These are phyloP conservation scores for Drosophila sturtevanti DNA, from an alignment of 1,140 invertebrate species.

Conservation along the genomic window DNA sequence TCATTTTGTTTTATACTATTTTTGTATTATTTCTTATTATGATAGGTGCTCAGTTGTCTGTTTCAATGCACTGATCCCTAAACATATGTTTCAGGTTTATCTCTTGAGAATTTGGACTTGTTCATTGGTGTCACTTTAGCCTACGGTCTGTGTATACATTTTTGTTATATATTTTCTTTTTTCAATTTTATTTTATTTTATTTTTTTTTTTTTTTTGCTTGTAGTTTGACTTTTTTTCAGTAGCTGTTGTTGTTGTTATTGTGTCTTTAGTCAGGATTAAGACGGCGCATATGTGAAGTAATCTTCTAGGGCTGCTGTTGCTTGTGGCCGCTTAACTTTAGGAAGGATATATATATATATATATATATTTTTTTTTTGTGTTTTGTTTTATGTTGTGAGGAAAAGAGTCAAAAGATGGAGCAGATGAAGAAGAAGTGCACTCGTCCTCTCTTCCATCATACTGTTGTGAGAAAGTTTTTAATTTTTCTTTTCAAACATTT, in stretches of 20 bases:
- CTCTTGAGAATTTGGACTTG: background rate
- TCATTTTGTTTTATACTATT: too few relatives aligned
- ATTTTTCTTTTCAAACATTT: slow-evolving; percentile 81
- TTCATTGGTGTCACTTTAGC: background rate
- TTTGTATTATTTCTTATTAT: too few relatives aligned
- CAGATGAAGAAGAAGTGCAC: slow-evolving; percentile 22
- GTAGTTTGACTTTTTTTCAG: background rate
- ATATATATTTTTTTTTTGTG: slow-evolving; percentile 10
- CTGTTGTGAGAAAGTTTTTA: slow-evolving; percentile 78
- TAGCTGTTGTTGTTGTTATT: background rate
- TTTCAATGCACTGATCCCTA: too few relatives aligned
- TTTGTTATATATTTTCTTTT: background rate
- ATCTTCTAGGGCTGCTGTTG: slow-evolving; percentile 43
- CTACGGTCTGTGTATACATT: background rate
- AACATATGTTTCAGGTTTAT: background rate
- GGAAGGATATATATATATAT: slow-evolving; percentile 59
- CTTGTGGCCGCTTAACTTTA: slow-evolving; percentile 67
- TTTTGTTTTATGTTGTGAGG: slow-evolving; percentile 28
- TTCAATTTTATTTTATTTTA: too few relatives aligned
- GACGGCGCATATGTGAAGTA: slow-evolving; percentile 48
- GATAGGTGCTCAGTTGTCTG: too few relatives aligned
- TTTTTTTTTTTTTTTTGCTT: background rate
- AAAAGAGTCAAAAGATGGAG: slow-evolving; percentile 17
- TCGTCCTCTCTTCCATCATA: too few relatives aligned
- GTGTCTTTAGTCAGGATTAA: slow-evolving; percentile 47